Evolutionary conservation across 2,113 vertebrate species (phyloP).

Genomic region (Grus americana): DNA sequence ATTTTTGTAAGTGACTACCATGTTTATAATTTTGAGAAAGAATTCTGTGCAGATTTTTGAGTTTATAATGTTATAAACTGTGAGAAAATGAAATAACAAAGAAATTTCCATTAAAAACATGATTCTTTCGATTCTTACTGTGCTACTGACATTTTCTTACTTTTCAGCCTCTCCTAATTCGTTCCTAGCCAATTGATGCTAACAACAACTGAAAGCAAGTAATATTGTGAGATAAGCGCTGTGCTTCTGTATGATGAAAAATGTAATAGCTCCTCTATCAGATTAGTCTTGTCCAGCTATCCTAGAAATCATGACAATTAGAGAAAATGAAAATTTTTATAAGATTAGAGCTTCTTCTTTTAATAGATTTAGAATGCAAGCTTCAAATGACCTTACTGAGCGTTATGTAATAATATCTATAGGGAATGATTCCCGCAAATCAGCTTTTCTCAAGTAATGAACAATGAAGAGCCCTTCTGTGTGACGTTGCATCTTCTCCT

Average conservation of each 20-base stretch:
- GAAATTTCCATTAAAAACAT: neutral
- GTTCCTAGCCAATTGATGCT: neutral
- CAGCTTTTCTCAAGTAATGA: conserved; percentile 38
- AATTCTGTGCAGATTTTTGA: neutral
- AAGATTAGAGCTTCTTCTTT: conserved; percentile 17
- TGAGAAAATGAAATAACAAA: neutral
- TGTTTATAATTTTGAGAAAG: neutral
- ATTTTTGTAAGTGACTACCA: neutral
- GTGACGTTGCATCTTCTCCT: neutral
- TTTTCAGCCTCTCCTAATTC: neutral
- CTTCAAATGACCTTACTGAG: conserved; percentile 27
- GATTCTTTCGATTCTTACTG: neutral
- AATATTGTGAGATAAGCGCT: neutral
- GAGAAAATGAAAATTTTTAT: conserved; percentile 9
- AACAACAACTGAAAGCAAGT: neutral
- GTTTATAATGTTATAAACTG: neutral
- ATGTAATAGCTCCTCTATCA: neutral
- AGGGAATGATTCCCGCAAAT: conserved; percentile 27
- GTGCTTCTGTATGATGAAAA: neutral
- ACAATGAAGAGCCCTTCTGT: neutral
- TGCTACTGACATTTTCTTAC: neutral
- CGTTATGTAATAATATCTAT: conserved; percentile 30
- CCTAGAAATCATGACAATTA: neutral
- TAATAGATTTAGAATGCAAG: neutral
- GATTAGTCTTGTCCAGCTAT: neutral